Conservation (phyloP, 30 jellyfish, hydroid and myxozoan genomes). For the Cassiopea andromeda region DNA sequence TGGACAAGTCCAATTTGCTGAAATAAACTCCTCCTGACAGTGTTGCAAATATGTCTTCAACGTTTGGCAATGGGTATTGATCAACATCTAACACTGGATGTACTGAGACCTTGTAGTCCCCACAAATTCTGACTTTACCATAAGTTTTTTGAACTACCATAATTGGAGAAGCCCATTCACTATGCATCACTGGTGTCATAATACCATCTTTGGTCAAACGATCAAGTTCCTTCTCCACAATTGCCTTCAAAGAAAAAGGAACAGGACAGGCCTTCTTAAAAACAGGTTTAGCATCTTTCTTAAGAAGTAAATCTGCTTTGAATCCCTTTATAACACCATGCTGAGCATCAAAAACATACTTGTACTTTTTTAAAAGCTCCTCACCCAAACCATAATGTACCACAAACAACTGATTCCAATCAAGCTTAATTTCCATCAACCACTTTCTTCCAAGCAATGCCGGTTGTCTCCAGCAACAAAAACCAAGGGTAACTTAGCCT, state of each 20-base stretch:
- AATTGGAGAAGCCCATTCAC: slow-evolving; percentile 63
- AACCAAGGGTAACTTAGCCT: slow-evolving; percentile 56
- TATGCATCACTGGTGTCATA: slow-evolving; percentile 14
- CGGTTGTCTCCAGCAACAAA: slow-evolving; percentile 49
- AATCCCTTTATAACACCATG: slow-evolving; percentile 35
- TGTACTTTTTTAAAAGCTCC: slow-evolving; percentile 28
- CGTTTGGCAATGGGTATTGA: neutral
- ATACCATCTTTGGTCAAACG: slow-evolving; percentile 38
- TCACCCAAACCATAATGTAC: slow-evolving; percentile 9
- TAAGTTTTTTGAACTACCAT: slow-evolving; percentile 42
- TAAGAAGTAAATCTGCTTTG: slow-evolving; percentile 25
- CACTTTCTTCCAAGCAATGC: slow-evolving; percentile 35
- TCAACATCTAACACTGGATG: slow-evolving; percentile 44
- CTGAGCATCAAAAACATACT: neutral
- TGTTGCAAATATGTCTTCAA: neutral
- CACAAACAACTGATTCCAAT: slow-evolving; percentile 50
- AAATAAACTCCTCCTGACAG: slow-evolving; percentile 15
- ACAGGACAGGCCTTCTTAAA: slow-evolving; percentile 70
- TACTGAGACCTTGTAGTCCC: slow-evolving; percentile 58
- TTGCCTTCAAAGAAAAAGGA: slow-evolving; percentile 31
- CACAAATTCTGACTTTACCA: slow-evolving; percentile 51
- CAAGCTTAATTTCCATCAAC: slow-evolving; percentile 30
- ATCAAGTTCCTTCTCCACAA: slow-evolving; percentile 35
- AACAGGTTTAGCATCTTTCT: slow-evolving; percentile 45
- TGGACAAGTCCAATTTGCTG: slow-evolving; percentile 62